Percentiles rank a stretch among this genome's conserved stretches.
Evolutionary conservation across 2,113 vertebrate genomes (phyloP).

Genomic region (Hemiscyllium ocellatum): DNA sequence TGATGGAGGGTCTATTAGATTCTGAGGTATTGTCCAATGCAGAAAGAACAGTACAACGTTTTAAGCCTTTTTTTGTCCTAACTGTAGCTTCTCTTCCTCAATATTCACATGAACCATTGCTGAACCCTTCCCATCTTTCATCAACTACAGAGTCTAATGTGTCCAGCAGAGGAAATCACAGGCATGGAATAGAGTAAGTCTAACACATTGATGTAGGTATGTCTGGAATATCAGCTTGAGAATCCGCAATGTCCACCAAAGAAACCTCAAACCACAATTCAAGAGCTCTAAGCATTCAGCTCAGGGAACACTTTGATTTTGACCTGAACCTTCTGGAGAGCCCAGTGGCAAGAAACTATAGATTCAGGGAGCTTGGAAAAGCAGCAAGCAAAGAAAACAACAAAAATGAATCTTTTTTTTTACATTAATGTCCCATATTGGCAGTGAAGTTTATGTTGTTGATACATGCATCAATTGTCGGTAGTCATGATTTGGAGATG

Average conservation of each 20-base stretch:
- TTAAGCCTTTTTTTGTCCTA: not conserved
- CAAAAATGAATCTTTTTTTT: not conserved
- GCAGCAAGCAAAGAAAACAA: not conserved
- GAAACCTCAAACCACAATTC: not conserved
- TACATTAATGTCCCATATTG: not conserved
- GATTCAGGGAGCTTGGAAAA: not conserved
- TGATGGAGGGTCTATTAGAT: not conserved
- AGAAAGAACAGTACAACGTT: not conserved
- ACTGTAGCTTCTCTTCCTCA: not conserved
- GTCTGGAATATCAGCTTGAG: not conserved
- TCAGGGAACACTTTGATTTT: not conserved
- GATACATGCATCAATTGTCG: not conserved
- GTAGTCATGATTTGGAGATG: not conserved
- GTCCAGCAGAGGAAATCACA: not conserved
- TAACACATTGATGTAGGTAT: not conserved
- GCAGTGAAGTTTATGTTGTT: slow-evolving; percentile 9
- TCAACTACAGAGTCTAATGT: not conserved
- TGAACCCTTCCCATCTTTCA: not conserved
- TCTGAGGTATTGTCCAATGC: not conserved
- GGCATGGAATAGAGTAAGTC: not conserved
- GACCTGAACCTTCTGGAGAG: not conserved
- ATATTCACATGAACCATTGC: not conserved
- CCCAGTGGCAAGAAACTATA: not conserved
- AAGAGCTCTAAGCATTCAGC: not conserved
- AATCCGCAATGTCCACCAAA: not conserved